Conservation (phyloP, 2,888 invertebrate genomes). For the Eilema caniola region DNA sequence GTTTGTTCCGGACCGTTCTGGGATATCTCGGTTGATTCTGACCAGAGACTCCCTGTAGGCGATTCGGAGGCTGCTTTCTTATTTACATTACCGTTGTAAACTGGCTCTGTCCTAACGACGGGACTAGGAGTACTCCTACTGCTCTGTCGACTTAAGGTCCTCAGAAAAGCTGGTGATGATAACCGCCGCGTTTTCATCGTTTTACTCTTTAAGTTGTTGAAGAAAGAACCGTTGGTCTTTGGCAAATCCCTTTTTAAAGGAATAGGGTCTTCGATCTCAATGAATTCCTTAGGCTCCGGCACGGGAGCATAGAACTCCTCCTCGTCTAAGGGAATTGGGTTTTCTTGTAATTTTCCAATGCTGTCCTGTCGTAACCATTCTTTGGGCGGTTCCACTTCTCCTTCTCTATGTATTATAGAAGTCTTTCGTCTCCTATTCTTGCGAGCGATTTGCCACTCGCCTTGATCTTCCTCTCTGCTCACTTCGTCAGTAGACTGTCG, state of each 20-base stretch:
- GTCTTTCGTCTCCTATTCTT: slow-evolving; percentile 84
- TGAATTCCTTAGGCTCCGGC: slow-evolving; percentile 78
- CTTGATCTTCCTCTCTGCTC: slow-evolving; percentile 77
- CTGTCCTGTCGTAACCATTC: slow-evolving; percentile 72
- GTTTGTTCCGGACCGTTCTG: slow-evolving; percentile 72
- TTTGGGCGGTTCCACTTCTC: slow-evolving; percentile 74
- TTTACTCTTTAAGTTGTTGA: slow-evolving; percentile 80
- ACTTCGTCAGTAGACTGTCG: slow-evolving; percentile 87
- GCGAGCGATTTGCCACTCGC: slow-evolving; percentile 80
- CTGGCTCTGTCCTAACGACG: slow-evolving; percentile 69
- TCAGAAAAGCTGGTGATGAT: slow-evolving; percentile 88
- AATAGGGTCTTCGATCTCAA: slow-evolving; percentile 54
- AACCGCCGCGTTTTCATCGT: slow-evolving; percentile 84
- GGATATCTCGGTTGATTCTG: slow-evolving; percentile 80
- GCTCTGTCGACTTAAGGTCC: slow-evolving; percentile 85
- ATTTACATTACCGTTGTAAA: slow-evolving; percentile 74
- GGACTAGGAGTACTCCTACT: slow-evolving; percentile 78
- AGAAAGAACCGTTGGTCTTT: slow-evolving; percentile 82
- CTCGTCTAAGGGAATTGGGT: slow-evolving; percentile 86
- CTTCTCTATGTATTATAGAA: slow-evolving; percentile 73
- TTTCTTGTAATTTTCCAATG: slow-evolving; percentile 78
- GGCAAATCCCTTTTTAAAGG: slow-evolving; percentile 68
- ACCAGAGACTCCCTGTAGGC: slow-evolving; percentile 82
- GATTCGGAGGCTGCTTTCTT: slow-evolving; percentile 79
- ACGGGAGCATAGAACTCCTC: slow-evolving; percentile 85